These are phyloP conservation scores for Pipistrellus nathusii DNA, from an alignment of 2,797 vertebrate genomes.

Conservation along the genomic window DNA sequence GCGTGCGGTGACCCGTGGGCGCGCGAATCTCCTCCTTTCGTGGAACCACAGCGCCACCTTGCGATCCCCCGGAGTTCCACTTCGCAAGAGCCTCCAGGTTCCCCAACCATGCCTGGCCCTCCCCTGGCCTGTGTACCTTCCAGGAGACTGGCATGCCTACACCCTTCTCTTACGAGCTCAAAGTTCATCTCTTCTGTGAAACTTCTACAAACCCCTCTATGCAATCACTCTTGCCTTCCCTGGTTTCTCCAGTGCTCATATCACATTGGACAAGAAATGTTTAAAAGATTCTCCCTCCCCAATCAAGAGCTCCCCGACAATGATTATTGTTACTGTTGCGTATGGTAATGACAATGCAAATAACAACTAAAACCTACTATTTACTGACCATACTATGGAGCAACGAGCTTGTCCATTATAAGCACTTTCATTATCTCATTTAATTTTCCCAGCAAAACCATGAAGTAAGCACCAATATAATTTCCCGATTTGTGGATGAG, in stretches of 20 bases:
- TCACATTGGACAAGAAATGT: not conserved
- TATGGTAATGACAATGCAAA: not conserved
- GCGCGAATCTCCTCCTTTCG: not conserved
- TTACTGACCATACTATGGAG: not conserved
- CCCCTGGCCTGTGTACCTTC: not conserved
- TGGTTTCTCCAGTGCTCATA: not conserved
- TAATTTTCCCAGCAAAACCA: not conserved
- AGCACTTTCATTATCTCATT: not conserved
- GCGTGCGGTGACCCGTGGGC: rapidly evolving
- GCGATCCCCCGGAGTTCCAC: not conserved
- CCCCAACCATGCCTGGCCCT: not conserved
- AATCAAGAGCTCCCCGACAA: not conserved
- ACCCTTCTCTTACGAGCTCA: not conserved
- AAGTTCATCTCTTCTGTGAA: not conserved
- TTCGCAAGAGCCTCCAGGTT: not conserved
- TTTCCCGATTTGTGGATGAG: not conserved
- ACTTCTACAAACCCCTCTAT: not conserved
- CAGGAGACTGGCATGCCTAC: not conserved
- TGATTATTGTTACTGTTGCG: too few relatives aligned
- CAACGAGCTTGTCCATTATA: not conserved
- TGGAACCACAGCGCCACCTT: slow-evolving; percentile 83
- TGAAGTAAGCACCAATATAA: not conserved
- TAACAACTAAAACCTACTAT: not conserved
- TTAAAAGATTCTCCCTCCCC: not conserved
- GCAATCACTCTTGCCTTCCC: not conserved